Percentiles rank a stretch among this genome's conserved stretches.
Evolutionary conservation across 2,797 vertebrate genomes (phyloP).

Genomic region (Lates japonicus): DNA sequence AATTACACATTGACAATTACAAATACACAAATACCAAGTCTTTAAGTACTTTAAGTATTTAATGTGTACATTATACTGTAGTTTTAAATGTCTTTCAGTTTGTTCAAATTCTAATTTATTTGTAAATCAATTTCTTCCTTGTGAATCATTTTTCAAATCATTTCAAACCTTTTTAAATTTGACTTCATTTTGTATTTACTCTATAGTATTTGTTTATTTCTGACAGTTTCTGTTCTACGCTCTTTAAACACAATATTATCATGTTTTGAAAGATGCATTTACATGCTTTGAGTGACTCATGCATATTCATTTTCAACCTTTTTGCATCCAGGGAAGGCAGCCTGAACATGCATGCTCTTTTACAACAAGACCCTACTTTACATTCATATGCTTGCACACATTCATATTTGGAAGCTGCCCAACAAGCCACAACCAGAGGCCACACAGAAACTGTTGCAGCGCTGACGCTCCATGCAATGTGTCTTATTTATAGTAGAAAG

Average conservation of each 20-base stretch:
- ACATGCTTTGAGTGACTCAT: constrained; percentile 19
- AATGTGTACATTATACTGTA: neutral
- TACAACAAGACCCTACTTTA: constrained; percentile 38
- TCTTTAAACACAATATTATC: neutral
- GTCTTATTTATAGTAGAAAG: constrained; percentile 14
- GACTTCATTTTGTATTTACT: no score
- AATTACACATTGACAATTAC: no score
- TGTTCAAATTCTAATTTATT: no score
- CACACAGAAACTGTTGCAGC: constrained; percentile 7
- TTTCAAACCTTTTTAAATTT: no score
- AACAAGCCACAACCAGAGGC: constrained; percentile 16
- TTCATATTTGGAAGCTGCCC: constrained; percentile 37
- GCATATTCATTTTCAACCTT: constrained; percentile 64
- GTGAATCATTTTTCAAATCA: no score
- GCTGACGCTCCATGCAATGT: neutral
- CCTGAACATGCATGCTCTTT: constrained; percentile 28
- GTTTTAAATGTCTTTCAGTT: no score
- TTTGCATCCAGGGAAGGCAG: constrained; percentile 14
- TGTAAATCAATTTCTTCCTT: no score
- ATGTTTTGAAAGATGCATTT: neutral
- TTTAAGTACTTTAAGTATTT: neutral
- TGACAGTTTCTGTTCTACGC: neutral
- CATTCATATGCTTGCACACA: constrained; percentile 38
- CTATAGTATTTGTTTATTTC: no score
- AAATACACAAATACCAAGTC: no score